Conservation (phyloP, 53 echinoderm and acorn worm genomes). For the Crossaster papposus region DNA sequence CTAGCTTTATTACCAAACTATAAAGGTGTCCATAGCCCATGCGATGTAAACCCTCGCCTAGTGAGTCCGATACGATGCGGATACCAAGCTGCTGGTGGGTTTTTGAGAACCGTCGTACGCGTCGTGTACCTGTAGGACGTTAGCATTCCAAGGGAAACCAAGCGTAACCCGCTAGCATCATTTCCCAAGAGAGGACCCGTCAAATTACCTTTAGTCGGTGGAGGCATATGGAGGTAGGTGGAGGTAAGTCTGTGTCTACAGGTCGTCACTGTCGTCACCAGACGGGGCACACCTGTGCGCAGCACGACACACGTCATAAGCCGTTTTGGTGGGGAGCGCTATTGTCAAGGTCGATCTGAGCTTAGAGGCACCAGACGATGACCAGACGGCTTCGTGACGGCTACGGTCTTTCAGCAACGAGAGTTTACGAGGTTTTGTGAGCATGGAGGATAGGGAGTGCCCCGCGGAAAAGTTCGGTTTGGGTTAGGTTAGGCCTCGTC, state of each 20-base stretch:
- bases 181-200: constrained; percentile 21
- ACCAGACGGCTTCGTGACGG: constrained; percentile 32
- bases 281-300: constrained; percentile 43
- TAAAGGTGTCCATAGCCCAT: constrained; percentile 20
- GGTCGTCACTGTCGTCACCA: constrained; percentile 9
- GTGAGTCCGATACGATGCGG: neutral
- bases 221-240: no score
- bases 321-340: constrained; percentile 1
- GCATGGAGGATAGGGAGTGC: no score
- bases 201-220: no score
- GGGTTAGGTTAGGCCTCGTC: neutral
- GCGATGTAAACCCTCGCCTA: neutral
- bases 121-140: neutral
- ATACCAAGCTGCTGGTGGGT: neutral
- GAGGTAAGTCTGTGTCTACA: neutral
- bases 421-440: no score
- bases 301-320: constrained; percentile 38
- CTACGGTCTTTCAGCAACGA: no score
- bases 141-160: constrained; percentile 25
- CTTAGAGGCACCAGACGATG: constrained; percentile 27
- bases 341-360: constrained; percentile 49
- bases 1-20: neutral
- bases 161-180: constrained; percentile 23
- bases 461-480: no score
- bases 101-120: neutral